Evolutionary conservation across 2,888 invertebrate species (phyloP), one percentile per base, ranked within the genome.

Genomic region (Drosophila buzzatii): DNA sequence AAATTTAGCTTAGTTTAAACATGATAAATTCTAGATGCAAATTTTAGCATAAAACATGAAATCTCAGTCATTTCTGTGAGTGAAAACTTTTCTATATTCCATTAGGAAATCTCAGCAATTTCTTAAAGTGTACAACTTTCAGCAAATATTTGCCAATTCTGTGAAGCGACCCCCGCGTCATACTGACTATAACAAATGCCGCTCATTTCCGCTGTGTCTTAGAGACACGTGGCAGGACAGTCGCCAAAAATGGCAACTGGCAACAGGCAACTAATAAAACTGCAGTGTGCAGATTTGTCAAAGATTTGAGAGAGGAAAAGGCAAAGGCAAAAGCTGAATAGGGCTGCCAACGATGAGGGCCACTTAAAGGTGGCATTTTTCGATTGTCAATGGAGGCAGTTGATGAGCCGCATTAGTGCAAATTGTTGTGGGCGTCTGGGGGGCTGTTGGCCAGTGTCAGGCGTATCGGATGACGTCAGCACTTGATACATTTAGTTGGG

Each of bases 381-480:
- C 49, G 72, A 59, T 79, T 78, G 76, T 78, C 80, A 79, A 76
- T 71, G 70, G 27, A 3, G 27, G 71, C 69, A 59, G 73, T 73
- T 87, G 89, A 87, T 86, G 89, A 79, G 79, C 67, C 69, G 80
- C 83, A 83, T 87, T 83, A 83, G 72, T 83, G 88, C 81, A 76
- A 85, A 87, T 85, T 83, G 83, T 79, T 70, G 85, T 89, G 89
- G 89, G 85, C 83, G 87, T 83, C 80, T 76, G 56, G 76, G 14
- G 41, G 44, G 10, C 33, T 33, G 66, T 9, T 16, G 51, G 51
- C 31, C 44, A 42, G 47, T 9, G 18, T 56, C 53, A 55, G 65
- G 49, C 65, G 72, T 63, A 62, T 67, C 74, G 52, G 51, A 60
- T 66, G 64, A 47, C 41, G 49, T 31, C 53, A 68, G 62, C 79